These are phyloP conservation scores for Volucella inflata DNA, from an alignment of 2,888 invertebrate genomes.

Conservation along the genomic window DNA sequence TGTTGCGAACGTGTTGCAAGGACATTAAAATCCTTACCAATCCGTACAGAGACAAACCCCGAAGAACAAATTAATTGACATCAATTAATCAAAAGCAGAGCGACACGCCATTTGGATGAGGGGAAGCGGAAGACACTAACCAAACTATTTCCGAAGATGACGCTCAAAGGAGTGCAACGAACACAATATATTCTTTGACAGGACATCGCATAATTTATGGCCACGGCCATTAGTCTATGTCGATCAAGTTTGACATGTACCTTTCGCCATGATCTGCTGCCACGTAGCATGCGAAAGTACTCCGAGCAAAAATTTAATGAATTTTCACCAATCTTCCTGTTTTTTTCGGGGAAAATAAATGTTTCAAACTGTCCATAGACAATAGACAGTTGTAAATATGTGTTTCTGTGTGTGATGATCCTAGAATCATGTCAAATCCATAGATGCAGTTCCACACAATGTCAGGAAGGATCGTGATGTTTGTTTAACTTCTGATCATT, in stretches of 20 bases:
- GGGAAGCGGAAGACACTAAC: constrained; percentile 18
- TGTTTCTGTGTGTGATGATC: constrained; percentile 52
- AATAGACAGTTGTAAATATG: constrained; percentile 37
- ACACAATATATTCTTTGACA: constrained; percentile 54
- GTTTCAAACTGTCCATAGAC: constrained; percentile 10
- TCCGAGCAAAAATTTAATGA: constrained; percentile 58
- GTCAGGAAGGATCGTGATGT: constrained; percentile 53
- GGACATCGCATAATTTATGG: constrained; percentile 70
- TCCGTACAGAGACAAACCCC: constrained; percentile 62
- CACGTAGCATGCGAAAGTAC: constrained; percentile 76
- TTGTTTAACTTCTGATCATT: constrained; percentile 72
- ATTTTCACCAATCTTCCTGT: constrained; percentile 33
- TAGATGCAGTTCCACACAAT: constrained; percentile 47
- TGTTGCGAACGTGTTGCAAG: background rate
- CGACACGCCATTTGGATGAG: constrained; percentile 31
- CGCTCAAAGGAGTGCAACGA: constrained; percentile 13
- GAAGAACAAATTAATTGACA: constrained; percentile 66
- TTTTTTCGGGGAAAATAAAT: constrained; percentile 56
- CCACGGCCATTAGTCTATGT: constrained; percentile 71
- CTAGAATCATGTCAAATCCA: constrained; percentile 45
- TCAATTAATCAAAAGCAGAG: constrained; percentile 72
- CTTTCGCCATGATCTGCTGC: constrained; percentile 71
- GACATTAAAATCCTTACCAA: constrained; percentile 44
- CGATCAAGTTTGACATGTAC: constrained; percentile 64
- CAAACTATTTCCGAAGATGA: constrained; percentile 16